Conservation (phyloP, 2,888 invertebrate genomes). For the Perdita meconis region DNA sequence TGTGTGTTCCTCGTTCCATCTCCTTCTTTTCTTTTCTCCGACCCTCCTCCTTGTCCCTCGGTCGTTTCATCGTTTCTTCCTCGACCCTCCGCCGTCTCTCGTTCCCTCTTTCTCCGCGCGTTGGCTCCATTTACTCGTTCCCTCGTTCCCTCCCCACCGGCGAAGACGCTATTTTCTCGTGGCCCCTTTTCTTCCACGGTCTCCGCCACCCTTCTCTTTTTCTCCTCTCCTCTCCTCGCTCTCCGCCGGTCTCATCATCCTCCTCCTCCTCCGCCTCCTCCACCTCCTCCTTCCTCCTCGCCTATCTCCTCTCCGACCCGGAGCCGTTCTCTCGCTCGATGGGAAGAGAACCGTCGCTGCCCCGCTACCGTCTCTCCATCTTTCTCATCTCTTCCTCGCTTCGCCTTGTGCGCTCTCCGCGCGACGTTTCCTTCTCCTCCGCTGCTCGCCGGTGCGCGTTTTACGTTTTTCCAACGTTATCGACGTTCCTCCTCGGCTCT, state of each 20-base stretch:
- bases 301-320: conserved; percentile 17
- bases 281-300: conserved; percentile 38
- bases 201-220: conserved; percentile 67
- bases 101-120: conserved; percentile 69
- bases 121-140: conserved; percentile 72
- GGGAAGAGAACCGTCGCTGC: conserved; percentile 1
- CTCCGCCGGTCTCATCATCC: conserved; percentile 65
- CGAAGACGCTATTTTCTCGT: conserved; percentile 82
- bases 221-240: conserved; percentile 38
- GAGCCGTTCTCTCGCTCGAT: conserved; percentile 13
- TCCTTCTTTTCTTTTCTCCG: conserved; percentile 75
- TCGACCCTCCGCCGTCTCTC: conserved; percentile 70
- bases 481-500: conserved; percentile 79
- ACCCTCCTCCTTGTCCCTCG: conserved; percentile 84
- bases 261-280: conserved; percentile 37
- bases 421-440: conserved; percentile 65
- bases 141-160: conserved; percentile 57
- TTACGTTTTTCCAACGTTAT: conserved; percentile 83
- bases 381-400: conserved; percentile 32
- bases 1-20: conserved; percentile 49
- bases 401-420: conserved; percentile 52
- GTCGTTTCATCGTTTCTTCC: conserved; percentile 74
- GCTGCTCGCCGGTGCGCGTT: conserved; percentile 69
- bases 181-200: conserved; percentile 79
- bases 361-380: conserved; percentile 32